Base-by-base conservation (phyloP, 1,140 invertebrate species). In the Drosophila oshimai region DNA sequence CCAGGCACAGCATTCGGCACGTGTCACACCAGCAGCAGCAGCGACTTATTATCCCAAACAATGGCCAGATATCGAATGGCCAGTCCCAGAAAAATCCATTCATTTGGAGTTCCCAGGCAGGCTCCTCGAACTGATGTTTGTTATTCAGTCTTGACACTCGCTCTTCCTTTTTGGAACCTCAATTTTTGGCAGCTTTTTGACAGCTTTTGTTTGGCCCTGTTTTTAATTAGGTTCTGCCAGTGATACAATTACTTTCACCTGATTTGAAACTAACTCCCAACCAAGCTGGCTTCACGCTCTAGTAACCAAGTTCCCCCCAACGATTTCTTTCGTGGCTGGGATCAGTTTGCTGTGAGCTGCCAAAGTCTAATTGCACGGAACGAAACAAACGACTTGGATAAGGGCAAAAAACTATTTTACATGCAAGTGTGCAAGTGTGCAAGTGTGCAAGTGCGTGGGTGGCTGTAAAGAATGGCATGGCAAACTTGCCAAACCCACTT, bases 301-400 rank as follows among this genome's bases (percentile, higher is more conserved):
- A 77, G 50, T 78, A 44, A 39, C 42, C 44, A 17, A 47, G 42
- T 45, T 68, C 60, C 51, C 60, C 33, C 24, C 37, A 39, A 51
- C 18, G 28, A 39, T 28, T 29, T 12, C 31, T 13, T 13, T 17
- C 15, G 15, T 22, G 37, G 58, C 17, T 55, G 61, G 65, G 81
- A 86, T 80, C 80, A 74, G 64, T 65, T 73, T 34, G 41, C 47
- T 47, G 33, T 74, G 53, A 34, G 76, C 76, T 87, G 73, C 76
- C 81, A 81, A 80, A 87, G 73, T 87, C 81, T 87, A 87, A 87
- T 87, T 87, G 81, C 81, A 77, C 70, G 81, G 81, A 87, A 87
- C 77, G 73, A 88, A 87, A 83, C 76, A 87, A 87, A 88, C 83
- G 69, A 87, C 83, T 86, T 81, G 81, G 81, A 87, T 77, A 86